Base-by-base conservation (phyloP, 2,797 vertebrate species). In the Micrastur ruficollis region DNA sequence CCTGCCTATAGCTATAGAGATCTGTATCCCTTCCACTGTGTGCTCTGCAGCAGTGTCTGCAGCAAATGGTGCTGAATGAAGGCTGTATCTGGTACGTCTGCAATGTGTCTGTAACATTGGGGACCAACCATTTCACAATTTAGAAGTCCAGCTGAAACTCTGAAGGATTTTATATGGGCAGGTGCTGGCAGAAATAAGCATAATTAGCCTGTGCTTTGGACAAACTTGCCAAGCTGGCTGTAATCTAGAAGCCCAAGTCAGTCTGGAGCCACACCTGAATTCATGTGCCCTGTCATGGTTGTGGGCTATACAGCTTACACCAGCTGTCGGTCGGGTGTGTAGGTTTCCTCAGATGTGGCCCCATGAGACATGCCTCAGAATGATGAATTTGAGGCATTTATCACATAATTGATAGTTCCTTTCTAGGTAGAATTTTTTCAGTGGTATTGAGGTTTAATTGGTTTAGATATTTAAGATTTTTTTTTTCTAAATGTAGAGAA, bases 401-500 rank as follows among this genome's bases (percentile, higher is more conserved):
- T 42, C 3, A 5, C 8, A 14, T 32, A 82, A 76, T 8, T 55
- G 26, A 63, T 49, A 86, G 8, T 8, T 71, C 23, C 5, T 25
- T 85, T 83, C n/a, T 36, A 61, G 59, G 31, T 67, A 66, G 56
- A 71, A 56, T 58, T 59, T 85, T 89, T n/a, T 70, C 38, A 78
- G 14, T 12, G 15, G 5, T 81, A 74, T 12, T 52, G 8, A 61
- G 13, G 17, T 79, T 86, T 85, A 87, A 67, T 66, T 68, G 19
- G 31, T 85, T 85, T 56, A 82, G 68, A n/a, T 59, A 85, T 76
- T 80, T 87, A 63, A 53, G 29, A 44, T 26, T 19, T 82, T 58
- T 83, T 58, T 91, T 90, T 93, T 42, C 91, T 94, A 95, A 95
- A 94, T 93, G 81, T 90, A 92, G 93, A 86, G 61, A 89, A 94